phyloP scores from a whole-genome alignment of 2,113 vertebrate genomes.

The Petaurus breviceps region DNA sequence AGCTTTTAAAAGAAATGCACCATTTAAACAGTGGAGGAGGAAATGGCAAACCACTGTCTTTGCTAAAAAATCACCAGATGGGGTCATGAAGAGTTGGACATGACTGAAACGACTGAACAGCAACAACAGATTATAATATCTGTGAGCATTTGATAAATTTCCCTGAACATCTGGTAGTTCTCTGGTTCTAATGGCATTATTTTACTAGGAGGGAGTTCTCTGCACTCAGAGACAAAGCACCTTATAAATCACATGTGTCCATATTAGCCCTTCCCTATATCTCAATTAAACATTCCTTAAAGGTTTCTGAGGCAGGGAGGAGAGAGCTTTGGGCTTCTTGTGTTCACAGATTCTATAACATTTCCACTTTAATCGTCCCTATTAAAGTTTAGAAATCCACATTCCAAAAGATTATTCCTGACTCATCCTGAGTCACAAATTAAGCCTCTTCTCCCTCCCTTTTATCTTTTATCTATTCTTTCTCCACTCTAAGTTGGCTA shows the following conservation, averaged over 20 bases:
- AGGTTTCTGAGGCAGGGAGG: background rate
- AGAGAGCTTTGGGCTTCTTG: background rate
- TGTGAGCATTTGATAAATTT: no score
- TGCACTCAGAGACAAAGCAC: no score
- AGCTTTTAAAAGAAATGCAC: background rate
- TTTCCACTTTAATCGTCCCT: background rate
- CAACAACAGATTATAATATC: background rate
- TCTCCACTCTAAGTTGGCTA: background rate
- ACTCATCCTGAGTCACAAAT: background rate
- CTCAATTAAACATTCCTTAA: background rate
- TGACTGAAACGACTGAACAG: background rate
- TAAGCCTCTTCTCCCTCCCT: background rate
- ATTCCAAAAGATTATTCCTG: background rate
- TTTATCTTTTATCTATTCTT: background rate
- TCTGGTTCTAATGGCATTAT: no score
- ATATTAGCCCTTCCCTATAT: background rate
- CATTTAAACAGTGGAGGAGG: background rate
- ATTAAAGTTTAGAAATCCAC: background rate
- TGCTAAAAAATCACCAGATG: background rate
- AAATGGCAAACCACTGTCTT: background rate
- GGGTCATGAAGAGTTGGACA: background rate
- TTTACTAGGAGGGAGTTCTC: no score
- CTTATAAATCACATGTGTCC: no score
- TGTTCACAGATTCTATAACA: background rate
- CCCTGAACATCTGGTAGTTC: no score